Percentiles rank a stretch among this genome's conserved stretches.
These are phyloP conservation scores for Galeopterus variegatus DNA, from an alignment of 2,113 vertebrate species.

Conservation along the genomic window DNA sequence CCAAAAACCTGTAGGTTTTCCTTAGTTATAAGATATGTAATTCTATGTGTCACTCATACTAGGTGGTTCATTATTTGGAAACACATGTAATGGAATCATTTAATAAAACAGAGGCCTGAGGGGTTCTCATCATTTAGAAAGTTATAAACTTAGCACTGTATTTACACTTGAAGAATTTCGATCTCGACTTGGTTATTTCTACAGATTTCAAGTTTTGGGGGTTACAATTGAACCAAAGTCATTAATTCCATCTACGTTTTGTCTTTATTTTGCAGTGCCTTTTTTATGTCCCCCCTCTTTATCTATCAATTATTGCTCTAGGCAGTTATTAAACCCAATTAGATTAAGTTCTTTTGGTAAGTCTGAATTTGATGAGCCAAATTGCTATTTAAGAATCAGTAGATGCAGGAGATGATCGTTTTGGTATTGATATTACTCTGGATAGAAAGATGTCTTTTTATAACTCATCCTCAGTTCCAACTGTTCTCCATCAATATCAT, in stretches of 20 bases:
- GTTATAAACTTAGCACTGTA: neutral
- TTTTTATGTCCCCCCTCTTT: constrained; percentile 71
- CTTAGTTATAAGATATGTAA: constrained; percentile 8
- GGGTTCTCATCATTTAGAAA: neutral
- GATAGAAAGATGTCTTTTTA: neutral
- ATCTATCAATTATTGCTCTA: constrained; percentile 77
- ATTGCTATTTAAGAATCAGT: constrained; percentile 79
- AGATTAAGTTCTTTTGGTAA: constrained; percentile 74
- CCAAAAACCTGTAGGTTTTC: constrained; percentile 27
- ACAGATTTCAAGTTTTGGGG: neutral
- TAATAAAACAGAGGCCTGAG: constrained; percentile 42
- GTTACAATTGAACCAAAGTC: constrained; percentile 75
- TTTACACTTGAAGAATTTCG: neutral
- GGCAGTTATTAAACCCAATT: constrained; percentile 74
- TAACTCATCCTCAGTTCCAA: neutral
- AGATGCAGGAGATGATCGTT: constrained; percentile 25
- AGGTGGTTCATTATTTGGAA: constrained; percentile 67
- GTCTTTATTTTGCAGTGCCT: constrained; percentile 64
- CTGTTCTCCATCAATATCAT: neutral
- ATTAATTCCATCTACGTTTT: constrained; percentile 57
- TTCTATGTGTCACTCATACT: constrained; percentile 62
- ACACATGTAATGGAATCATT: constrained; percentile 42
- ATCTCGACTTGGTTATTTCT: neutral
- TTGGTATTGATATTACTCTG: neutral
- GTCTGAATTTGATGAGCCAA: constrained; percentile 68